These are phyloP conservation scores for Drosophila burlai DNA, from an alignment of 1,140 invertebrate genomes.

Conservation along the genomic window DNA sequence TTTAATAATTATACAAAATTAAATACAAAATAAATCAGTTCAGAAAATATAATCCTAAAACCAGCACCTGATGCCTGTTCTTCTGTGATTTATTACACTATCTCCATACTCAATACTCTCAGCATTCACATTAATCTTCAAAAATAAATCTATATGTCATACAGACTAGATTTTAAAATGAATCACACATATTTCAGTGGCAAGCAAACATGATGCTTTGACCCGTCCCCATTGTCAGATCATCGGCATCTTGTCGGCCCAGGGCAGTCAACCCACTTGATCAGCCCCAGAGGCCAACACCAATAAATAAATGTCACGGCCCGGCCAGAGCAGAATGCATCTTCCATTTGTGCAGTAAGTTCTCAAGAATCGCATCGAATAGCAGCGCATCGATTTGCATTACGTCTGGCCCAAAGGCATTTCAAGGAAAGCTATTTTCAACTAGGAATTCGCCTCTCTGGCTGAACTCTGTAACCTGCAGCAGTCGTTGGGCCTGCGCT, in stretches of 20 bases:
- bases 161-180: not conserved
- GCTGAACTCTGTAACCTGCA: slow-evolving; percentile 43
- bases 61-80: not conserved
- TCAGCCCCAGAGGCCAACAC: slow-evolving; percentile 21
- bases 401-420: slow-evolving; percentile 46
- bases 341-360: slow-evolving; percentile 28
- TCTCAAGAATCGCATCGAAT: slow-evolving; percentile 7
- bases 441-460: slow-evolving; percentile 44
- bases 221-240: not conserved
- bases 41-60: not conserved
- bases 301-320: slow-evolving; percentile 49
- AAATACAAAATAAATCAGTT: not conserved
- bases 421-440: slow-evolving; percentile 65
- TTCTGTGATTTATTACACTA: not conserved
- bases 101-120: not conserved
- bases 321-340: slow-evolving; percentile 34
- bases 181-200: slow-evolving; percentile 8
- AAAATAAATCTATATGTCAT: slow-evolving; percentile 2
- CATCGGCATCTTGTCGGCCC: not conserved
- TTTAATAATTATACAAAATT: not conserved
- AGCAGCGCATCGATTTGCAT: not conserved
- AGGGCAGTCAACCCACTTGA: slow-evolving; percentile 45
- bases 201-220: slow-evolving; percentile 1
- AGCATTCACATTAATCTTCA: not conserved
- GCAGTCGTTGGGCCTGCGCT: slow-evolving; percentile 2